Conservation (phyloP, 2,113 vertebrate species). For the Oceanodroma tethys region DNA sequence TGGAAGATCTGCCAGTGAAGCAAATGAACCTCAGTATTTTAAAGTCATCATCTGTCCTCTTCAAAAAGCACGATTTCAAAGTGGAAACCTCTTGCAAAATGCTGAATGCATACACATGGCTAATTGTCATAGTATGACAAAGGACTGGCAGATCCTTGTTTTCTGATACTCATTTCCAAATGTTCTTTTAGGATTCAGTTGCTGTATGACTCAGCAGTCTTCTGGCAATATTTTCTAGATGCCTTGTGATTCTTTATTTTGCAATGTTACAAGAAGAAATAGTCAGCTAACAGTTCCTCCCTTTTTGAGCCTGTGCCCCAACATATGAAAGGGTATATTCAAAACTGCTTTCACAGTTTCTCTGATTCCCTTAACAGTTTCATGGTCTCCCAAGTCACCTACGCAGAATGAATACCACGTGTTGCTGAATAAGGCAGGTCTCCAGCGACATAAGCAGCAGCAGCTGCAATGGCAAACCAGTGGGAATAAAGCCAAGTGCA, state of each 20-base stretch:
- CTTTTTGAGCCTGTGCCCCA: neutral
- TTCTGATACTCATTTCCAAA: constrained; percentile 35
- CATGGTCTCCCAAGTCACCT: neutral
- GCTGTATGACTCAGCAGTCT: constrained; percentile 47
- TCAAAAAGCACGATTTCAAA: neutral
- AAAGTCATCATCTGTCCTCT: neutral
- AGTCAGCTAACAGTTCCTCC: neutral
- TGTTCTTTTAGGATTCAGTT: neutral
- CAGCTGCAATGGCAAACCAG: neutral
- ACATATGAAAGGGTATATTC: neutral
- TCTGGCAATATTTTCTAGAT: constrained; percentile 31
- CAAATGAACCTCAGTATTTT: neutral
- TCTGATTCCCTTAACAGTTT: neutral
- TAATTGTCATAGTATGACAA: neutral
- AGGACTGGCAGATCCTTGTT: neutral
- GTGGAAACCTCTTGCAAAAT: neutral
- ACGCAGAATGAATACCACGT: neutral
- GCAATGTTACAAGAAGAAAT: neutral
- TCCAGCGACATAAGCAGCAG: neutral
- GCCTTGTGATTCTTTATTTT: constrained; percentile 1
- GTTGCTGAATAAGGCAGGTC: neutral
- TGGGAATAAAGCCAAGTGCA: neutral
- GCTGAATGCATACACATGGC: neutral
- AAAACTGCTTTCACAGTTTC: constrained; percentile 4
- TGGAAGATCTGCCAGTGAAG: constrained; percentile 83